Conservation (phyloP, 2,797 vertebrate genomes). For the Poeciliopsis paucimaculata region DNA sequence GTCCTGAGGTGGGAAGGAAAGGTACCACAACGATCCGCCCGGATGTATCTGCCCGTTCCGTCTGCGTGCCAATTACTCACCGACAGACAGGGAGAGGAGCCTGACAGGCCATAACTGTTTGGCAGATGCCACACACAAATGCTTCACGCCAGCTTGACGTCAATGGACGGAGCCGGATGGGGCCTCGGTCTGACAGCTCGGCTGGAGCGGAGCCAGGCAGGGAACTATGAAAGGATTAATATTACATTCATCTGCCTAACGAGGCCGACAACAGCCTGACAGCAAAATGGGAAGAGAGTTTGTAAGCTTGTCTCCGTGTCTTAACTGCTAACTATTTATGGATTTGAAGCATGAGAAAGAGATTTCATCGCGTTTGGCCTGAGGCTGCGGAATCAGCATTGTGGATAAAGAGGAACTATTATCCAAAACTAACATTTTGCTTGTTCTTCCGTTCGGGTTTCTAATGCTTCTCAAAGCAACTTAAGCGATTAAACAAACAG, state of each 20-base stretch:
- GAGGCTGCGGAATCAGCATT: constrained; percentile 61
- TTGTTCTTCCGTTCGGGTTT: no score
- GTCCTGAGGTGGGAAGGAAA: constrained; percentile 67
- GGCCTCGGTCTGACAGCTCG: constrained; percentile 76
- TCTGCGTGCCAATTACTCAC: constrained; percentile 82
- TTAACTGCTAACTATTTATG: constrained; percentile 67
- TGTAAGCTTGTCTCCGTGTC: constrained; percentile 52
- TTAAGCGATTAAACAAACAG: no score
- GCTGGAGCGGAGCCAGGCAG: constrained; percentile 73
- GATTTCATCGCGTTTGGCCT: constrained; percentile 49
- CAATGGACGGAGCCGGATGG: constrained; percentile 60
- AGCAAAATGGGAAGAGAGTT: constrained; percentile 65
- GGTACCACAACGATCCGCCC: constrained; percentile 78
- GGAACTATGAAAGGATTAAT: constrained; percentile 67
- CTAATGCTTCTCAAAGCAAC: no score
- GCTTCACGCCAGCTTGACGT: constrained; percentile 61
- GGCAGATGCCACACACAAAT: constrained; percentile 79
- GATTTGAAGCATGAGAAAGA: constrained; percentile 39
- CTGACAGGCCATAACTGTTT: constrained; percentile 74
- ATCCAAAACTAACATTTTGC: no score
- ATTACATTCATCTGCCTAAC: constrained; percentile 72
- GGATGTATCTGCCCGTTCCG: constrained; percentile 75
- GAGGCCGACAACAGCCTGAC: constrained; percentile 64
- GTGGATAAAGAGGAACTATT: constrained; percentile 25
- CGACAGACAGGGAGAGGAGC: constrained; percentile 73